phyloP scores from a whole-genome alignment of 2,797 vertebrate species.

The Sciurus carolinensis region DNA sequence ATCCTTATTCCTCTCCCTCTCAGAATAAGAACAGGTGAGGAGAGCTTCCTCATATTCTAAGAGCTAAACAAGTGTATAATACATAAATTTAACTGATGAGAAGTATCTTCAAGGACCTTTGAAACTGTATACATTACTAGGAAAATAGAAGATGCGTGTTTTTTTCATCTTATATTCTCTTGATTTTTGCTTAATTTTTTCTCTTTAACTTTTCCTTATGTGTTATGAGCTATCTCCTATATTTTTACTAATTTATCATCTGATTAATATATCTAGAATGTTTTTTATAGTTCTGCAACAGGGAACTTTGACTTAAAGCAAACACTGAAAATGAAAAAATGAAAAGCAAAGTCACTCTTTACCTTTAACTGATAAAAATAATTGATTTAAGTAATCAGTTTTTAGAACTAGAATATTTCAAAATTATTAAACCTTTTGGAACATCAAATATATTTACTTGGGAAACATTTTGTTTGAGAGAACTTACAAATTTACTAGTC shows the following conservation, averaged over 20 bases:
- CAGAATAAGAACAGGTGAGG: too few species aligned
- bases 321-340: background rate
- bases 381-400: too few species aligned
- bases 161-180: background rate
- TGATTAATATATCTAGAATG: background rate
- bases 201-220: background rate
- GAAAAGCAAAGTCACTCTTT: background rate
- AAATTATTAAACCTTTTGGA: background rate
- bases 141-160: background rate
- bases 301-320: background rate
- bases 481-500: background rate
- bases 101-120: background rate
- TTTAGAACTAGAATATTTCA: background rate
- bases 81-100: background rate
- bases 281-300: background rate
- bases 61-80: background rate
- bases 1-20: too few species aligned
- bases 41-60: too few species aligned
- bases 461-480: background rate
- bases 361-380: background rate
- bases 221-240: background rate
- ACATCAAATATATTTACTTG: background rate
- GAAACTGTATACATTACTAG: background rate
- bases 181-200: background rate
- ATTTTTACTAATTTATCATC: background rate